Evolutionary conservation across 1,140 invertebrate genomes (phyloP).

Genomic region (Polypedilum pembai): DNA sequence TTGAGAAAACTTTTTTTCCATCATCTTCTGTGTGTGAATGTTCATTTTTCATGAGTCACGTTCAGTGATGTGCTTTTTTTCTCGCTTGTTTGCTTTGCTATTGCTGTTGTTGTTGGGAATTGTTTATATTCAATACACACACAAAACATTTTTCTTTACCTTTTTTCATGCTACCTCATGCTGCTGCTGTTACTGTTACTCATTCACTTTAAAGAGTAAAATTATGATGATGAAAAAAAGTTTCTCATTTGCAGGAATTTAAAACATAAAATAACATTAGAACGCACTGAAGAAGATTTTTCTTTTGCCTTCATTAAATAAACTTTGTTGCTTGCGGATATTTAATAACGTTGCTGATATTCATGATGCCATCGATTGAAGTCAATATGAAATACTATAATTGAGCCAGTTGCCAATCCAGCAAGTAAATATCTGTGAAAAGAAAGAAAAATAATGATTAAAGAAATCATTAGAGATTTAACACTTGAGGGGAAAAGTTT

Average conservation of each 20-base stretch:
- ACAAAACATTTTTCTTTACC: not conserved
- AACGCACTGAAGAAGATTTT: not conserved
- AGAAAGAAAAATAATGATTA: constrained; percentile 17
- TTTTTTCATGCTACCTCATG: constrained; percentile 9
- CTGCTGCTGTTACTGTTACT: not conserved
- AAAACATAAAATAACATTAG: not conserved
- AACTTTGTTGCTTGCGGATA: not conserved
- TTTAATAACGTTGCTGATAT: constrained; percentile 84
- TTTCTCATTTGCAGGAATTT: not conserved
- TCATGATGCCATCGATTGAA: constrained; percentile 99
- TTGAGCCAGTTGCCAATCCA: constrained; percentile 91
- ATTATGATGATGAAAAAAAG: not conserved
- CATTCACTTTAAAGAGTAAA: not conserved
- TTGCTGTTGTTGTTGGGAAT: not conserved
- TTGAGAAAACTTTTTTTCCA: not conserved
- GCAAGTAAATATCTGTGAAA: constrained; percentile 81
- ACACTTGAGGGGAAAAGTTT: too few species aligned
- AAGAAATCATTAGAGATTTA: too few species aligned
- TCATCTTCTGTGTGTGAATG: not conserved
- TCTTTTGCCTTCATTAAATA: not conserved
- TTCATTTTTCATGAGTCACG: not conserved
- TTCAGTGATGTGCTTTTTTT: constrained; percentile 4
- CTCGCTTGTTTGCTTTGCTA: too few species aligned
- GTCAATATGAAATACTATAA: constrained; percentile 98
- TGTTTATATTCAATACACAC: constrained; percentile 7